phyloP scores from a whole-genome alignment of 2,113 vertebrate species.

The Psilopsiagon aymara region DNA sequence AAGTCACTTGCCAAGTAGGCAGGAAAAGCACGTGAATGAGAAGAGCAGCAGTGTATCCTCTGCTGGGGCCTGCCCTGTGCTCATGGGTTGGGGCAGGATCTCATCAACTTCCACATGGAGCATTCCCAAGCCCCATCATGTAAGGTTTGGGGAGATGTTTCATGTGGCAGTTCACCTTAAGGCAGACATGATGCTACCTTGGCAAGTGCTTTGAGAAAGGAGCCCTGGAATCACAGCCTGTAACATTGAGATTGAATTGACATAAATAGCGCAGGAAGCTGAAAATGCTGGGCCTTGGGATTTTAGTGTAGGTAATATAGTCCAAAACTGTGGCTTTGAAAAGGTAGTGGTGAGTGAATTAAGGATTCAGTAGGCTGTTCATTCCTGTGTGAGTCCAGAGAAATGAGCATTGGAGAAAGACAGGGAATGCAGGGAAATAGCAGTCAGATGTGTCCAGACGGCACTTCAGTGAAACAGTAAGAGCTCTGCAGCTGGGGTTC shows the following conservation, averaged over 20 bases:
- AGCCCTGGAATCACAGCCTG: neutral
- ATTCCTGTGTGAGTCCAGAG: neutral
- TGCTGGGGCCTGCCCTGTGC: neutral
- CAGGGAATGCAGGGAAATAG: neutral
- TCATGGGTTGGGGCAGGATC: neutral
- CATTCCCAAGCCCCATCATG: accelerated
- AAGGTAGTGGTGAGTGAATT: neutral
- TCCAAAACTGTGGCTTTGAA: neutral
- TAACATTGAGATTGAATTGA: neutral
- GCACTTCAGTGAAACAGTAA: neutral
- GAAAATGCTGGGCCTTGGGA: neutral
- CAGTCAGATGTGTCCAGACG: neutral
- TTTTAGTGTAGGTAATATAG: neutral
- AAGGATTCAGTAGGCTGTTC: neutral
- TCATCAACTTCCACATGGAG: accelerated
- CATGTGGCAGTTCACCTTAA: accelerated
- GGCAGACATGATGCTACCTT: neutral
- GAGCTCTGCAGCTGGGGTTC: neutral
- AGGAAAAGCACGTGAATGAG: neutral
- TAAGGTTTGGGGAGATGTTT: neutral
- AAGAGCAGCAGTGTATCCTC: neutral
- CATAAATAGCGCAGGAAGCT: neutral
- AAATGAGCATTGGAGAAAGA: neutral
- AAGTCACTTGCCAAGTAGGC: neutral
- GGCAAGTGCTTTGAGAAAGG: neutral